Evolutionary conservation across 53 echinoderm and acorn worm species (phyloP), one percentile per base, ranked within the genome.

Genomic region (Paelopatides confundens): DNA sequence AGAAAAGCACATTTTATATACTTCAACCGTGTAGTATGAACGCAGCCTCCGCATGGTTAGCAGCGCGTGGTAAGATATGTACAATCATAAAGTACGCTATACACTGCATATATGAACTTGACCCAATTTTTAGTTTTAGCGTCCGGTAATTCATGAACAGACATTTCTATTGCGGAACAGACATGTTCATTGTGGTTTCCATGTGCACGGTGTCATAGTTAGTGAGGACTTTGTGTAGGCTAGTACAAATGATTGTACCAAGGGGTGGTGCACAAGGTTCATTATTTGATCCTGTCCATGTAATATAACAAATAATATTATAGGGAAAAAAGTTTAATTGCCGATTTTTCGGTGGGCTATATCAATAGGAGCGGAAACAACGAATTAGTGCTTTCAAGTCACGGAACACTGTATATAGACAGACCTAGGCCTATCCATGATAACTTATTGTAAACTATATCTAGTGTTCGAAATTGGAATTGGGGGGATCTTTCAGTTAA

Each of bases 61-160:
- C 40, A 17, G 39, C 38, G 74, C 74, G 74, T 74, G 40, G 74
- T 23, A 39, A 28, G 28, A 26, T 46, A 74, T 74, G 47, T 46
- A 74, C 43, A 74, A 40, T 74, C 74, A 39, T 21, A 40, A 39
- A 74, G 39, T 39, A 40, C 43, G 27, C 58, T 58, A 58, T 58
- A n/a, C 58, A 23, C 58, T 58, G n/a, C 21, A 68, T 32, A 37
- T 74, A 46, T 74, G 74, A 74, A 74, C 74, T 74, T 74, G 74
- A 74, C 74, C 74, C 46, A 74, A 74, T 74, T 74, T 74, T 40
- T 74, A 14, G 39, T 29, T 74, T 74, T 74, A 40, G 74, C 74
- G 74, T 40, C 74, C 74, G 35, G 47, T 74, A 46, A 24, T 74
- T 74, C 74, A 39, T 74, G 74, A 32, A 23, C 40, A 74, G 74